Conservation (phyloP, 2,113 vertebrate genomes). For the Dipodomys ordii region DNA sequence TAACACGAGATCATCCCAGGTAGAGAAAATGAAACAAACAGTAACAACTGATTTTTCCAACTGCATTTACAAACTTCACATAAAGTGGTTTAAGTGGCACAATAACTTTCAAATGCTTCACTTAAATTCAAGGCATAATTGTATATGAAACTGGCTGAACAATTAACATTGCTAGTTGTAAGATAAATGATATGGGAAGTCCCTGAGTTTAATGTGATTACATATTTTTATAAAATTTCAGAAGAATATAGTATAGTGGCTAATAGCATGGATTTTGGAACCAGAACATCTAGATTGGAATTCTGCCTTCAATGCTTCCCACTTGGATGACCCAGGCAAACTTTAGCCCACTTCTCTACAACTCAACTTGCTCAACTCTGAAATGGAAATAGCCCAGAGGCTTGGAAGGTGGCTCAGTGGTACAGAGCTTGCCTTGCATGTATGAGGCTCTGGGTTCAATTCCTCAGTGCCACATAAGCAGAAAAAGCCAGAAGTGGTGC, state of each 20-base stretch:
- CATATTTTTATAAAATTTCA: constrained; percentile 30
- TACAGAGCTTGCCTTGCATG: too few relatives aligned
- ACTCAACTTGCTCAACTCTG: constrained; percentile 35
- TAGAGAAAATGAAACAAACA: neutral
- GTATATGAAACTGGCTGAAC: neutral
- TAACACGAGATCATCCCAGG: neutral
- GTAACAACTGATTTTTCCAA: neutral
- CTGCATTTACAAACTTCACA: neutral
- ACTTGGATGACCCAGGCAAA: neutral
- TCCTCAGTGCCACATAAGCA: too few relatives aligned
- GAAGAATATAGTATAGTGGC: neutral
- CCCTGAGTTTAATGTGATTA: neutral
- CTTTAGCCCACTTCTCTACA: neutral
- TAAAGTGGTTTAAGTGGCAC: neutral
- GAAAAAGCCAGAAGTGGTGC: too few relatives aligned
- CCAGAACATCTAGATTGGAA: neutral
- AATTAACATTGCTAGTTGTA: constrained; percentile 24
- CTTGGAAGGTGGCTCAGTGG: too few relatives aligned
- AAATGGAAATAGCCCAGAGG: neutral
- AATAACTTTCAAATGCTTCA: neutral
- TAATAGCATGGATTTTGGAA: neutral
- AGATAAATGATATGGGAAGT: neutral
- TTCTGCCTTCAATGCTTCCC: neutral
- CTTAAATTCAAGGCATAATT: constrained; percentile 32
- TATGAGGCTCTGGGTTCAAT: too few relatives aligned